A percentile compares a stretch with the other conserved stretches of the same genome.
Evolutionary conservation across 1,140 invertebrate species (phyloP).

Genomic region (Philaenus spumarius): DNA sequence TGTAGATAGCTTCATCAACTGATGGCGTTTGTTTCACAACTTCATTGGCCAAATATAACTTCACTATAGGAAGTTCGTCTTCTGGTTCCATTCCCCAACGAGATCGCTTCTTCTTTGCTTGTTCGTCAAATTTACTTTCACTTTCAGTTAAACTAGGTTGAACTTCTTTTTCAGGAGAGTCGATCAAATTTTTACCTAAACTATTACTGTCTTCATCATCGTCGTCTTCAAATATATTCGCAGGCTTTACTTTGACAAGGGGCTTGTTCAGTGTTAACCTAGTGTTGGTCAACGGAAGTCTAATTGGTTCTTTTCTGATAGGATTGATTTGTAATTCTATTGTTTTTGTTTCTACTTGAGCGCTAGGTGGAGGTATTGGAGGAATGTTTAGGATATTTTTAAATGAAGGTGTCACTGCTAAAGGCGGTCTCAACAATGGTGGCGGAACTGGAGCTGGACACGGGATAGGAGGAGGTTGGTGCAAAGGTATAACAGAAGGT

Average conservation of each 20-base stretch:
- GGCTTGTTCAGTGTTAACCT: slow-evolving; percentile 4
- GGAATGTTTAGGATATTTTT: slow-evolving; percentile 10
- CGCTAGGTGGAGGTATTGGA: not conserved
- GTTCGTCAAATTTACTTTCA: not conserved
- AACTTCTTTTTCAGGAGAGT: not conserved
- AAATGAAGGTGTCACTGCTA: not conserved
- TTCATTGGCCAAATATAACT: too few species aligned
- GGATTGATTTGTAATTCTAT: too few species aligned
- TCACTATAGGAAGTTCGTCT: not conserved
- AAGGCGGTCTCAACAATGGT: slow-evolving; percentile 1
- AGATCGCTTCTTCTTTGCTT: not conserved
- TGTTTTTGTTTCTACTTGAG: too few species aligned
- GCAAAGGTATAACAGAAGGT: not conserved
- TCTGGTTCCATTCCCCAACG: not conserved
- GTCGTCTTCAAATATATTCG: slow-evolving; percentile 17
- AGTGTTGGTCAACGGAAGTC: not conserved
- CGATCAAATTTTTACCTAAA: not conserved
- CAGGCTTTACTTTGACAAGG: not conserved
- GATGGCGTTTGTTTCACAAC: too few species aligned
- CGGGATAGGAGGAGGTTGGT: not conserved
- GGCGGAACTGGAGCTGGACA: slow-evolving; percentile 14
- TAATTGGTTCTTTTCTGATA: too few species aligned
- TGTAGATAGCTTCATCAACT: too few species aligned
- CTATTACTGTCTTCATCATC: slow-evolving; percentile 7
- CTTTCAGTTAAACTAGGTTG: not conserved